Conservation (phyloP, 2,797 vertebrate genomes). For the Moxostoma hubbsi region DNA sequence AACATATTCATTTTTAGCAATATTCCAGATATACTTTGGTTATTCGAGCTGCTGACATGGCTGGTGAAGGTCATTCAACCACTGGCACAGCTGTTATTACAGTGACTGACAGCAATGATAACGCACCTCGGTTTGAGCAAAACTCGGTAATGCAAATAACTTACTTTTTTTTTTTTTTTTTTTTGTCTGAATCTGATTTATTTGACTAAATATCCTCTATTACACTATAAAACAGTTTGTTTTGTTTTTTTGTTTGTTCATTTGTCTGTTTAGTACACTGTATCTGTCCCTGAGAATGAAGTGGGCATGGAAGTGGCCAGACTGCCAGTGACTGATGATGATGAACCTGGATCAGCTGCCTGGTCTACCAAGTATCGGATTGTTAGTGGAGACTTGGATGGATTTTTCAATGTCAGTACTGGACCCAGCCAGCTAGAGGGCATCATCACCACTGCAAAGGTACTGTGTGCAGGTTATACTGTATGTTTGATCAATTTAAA, state of each 20-base stretch:
- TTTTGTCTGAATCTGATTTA: too few relatives aligned
- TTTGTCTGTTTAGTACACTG: slow-evolving; percentile 70
- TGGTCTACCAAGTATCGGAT: slow-evolving; percentile 68
- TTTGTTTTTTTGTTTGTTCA: too few relatives aligned
- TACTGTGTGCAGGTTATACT: slow-evolving; percentile 45
- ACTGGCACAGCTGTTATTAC: too few relatives aligned
- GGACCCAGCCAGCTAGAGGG: slow-evolving; percentile 78
- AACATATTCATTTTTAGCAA: too few relatives aligned
- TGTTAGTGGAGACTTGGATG: slow-evolving; percentile 62
- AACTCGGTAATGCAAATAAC: slow-evolving; percentile 54
- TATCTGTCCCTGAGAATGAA: slow-evolving; percentile 78
- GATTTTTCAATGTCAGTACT: slow-evolving; percentile 8
- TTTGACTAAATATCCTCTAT: background rate
- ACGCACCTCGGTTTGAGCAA: slow-evolving; percentile 61
- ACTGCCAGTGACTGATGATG: slow-evolving; percentile 79
- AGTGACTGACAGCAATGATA: too few relatives aligned
- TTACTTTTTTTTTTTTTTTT: too few relatives aligned
- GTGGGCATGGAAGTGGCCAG: slow-evolving; percentile 30
- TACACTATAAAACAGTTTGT: too few relatives aligned
- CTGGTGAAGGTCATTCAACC: too few relatives aligned
- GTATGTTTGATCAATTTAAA: too few relatives aligned
- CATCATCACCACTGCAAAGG: slow-evolving; percentile 73
- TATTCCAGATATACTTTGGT: too few relatives aligned
- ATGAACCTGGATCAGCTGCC: slow-evolving; percentile 74
- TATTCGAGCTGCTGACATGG: too few relatives aligned